A percentile compares a stretch with the other conserved stretches of the same genome.
Evolutionary conservation across 1,140 invertebrate species (phyloP).

Genomic region (Araneus ventricosus): DNA sequence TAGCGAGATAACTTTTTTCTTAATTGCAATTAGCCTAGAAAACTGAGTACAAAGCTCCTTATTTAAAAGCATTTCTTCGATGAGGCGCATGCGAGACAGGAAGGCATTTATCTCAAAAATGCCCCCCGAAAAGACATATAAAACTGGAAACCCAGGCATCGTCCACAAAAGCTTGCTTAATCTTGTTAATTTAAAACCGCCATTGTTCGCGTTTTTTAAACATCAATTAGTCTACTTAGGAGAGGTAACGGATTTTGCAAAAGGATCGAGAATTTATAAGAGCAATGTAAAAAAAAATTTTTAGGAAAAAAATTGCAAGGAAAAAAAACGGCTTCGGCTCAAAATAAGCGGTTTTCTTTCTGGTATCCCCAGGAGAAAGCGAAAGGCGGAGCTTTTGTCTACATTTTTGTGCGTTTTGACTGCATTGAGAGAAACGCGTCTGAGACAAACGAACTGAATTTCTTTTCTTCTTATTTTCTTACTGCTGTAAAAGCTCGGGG

Average conservation of each 20-base stretch:
- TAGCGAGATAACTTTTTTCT: not conserved
- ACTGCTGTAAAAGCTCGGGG: no score
- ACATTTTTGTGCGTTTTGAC: not conserved
- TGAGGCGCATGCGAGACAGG: not conserved
- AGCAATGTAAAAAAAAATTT: not conserved
- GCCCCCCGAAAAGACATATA: not conserved
- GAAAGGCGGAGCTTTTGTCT: not conserved
- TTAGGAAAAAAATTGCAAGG: not conserved
- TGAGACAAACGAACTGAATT: not conserved
- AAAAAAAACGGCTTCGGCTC: not conserved
- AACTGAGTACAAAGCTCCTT: not conserved
- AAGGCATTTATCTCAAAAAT: not conserved
- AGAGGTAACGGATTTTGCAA: not conserved
- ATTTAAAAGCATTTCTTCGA: not conserved
- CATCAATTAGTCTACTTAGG: slow-evolving; percentile 24
- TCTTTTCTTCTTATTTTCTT: not conserved
- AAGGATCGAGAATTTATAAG: not conserved
- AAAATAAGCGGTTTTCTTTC: not conserved
- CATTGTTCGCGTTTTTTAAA: slow-evolving; percentile 11
- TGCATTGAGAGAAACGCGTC: not conserved
- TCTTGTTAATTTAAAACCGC: slow-evolving; percentile 24
- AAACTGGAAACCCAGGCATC: not conserved
- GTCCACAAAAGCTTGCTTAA: not conserved
- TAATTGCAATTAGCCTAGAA: not conserved
- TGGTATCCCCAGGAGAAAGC: not conserved